A percentile compares a stretch with the other conserved stretches of the same genome.
Evolutionary conservation across 2,888 invertebrate species (phyloP).

Genomic region (Cheilosia variabilis): DNA sequence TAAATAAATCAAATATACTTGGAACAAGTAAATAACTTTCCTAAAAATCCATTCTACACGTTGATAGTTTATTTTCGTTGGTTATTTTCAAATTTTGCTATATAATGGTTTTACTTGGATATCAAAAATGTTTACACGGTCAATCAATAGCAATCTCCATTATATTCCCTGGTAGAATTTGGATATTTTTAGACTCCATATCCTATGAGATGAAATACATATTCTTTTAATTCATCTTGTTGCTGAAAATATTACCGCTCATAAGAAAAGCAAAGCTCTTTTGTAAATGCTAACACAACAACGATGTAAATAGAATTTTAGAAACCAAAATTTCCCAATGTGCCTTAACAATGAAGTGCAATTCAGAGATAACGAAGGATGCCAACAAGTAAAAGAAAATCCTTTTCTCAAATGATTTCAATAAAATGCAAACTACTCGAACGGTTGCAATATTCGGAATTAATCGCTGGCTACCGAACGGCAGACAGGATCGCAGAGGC

Average conservation of each 20-base stretch:
- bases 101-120: slow-evolving; percentile 58
- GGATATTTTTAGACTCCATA: slow-evolving; percentile 37
- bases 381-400: slow-evolving; percentile 16
- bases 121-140: slow-evolving; percentile 54
- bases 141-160: slow-evolving; percentile 57
- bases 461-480: slow-evolving; percentile 44
- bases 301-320: slow-evolving; percentile 5
- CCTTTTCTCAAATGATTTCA: slow-evolving; percentile 43
- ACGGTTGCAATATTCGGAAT: slow-evolving; percentile 47
- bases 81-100: slow-evolving; percentile 60
- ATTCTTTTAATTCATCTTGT: not conserved
- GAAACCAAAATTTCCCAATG: slow-evolving; percentile 32
- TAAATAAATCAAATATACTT: slow-evolving; percentile 67
- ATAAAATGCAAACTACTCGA: slow-evolving; percentile 66
- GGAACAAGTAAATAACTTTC: slow-evolving; percentile 56
- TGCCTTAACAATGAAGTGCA: slow-evolving; percentile 71
- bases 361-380: slow-evolving; percentile 24
- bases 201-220: slow-evolving; percentile 7
- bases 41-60: slow-evolving; percentile 34
- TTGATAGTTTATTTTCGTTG: slow-evolving; percentile 54
- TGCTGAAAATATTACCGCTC: slow-evolving; percentile 5
- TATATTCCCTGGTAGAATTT: slow-evolving; percentile 29
- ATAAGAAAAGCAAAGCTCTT: slow-evolving; percentile 21
- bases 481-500: slow-evolving; percentile 31
- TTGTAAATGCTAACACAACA: slow-evolving; percentile 41